Base-by-base conservation (phyloP, 2,888 invertebrate genomes). In the Unio delphinus region DNA sequence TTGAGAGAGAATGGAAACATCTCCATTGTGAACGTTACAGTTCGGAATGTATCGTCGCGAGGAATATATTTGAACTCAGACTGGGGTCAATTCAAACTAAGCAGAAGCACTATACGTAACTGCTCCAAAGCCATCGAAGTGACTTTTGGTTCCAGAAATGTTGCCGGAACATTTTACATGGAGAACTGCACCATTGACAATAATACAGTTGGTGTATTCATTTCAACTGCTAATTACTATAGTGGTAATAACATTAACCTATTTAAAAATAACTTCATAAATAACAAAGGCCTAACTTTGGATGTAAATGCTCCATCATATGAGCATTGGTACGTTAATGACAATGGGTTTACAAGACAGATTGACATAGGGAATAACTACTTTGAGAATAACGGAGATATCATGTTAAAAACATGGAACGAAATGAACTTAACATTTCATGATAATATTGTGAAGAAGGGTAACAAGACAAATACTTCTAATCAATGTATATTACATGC, bases 391-490 rank as follows among this genome's bases (percentile, higher is more conserved):
- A 54, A 62, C 18, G 57, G 65, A 57, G 66, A 65, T 26, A 64
- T 74, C 8, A 20, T 23, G 23, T 17, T 73, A 17, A 55, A 67
- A 20, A 73, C 72, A 7, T 61, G 55, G 34, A 63, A 69, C 61
- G 57, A 55, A 7, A 61, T 61, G 6, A 61, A 66, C 11, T 4
- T 64, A 26, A 62, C 55, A 11, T 64, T 75, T 30, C 68, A 72
- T 15, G 73, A 75, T 23, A 77, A 77, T 61, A 62, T 54, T 23
- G 45, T 73, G 17, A 60, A 45, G 30, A 60, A 69, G 28, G 61
- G 63, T 11, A 55, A 18, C 4, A 59, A 61, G 23, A 34, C 30
- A 55, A 26, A 18, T 7, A 17, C 54, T 0, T 55, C 56, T 11
- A 11, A 55, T 7, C 56, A 59, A 7, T 74, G 77, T 54, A 60